Conservation (phyloP, 1,140 invertebrate genomes). For the Papilio glaucus region DNA sequence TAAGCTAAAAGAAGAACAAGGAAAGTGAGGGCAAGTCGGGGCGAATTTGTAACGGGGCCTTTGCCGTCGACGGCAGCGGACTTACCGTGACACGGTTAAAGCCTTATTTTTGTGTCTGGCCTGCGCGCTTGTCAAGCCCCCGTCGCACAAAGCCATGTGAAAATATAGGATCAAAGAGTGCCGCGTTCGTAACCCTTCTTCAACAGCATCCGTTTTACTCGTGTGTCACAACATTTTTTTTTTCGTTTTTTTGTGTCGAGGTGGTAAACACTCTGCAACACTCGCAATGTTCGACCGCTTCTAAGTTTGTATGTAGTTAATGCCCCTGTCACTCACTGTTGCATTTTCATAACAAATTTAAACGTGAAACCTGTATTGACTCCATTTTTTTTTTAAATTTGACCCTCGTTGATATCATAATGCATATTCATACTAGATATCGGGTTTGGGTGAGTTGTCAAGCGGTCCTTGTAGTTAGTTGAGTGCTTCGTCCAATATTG, state of each 20-base stretch:
- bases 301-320: slow-evolving; percentile 31
- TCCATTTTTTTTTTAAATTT: background rate
- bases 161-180: slow-evolving; percentile 81
- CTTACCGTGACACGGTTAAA: slow-evolving; percentile 81
- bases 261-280: slow-evolving; percentile 18
- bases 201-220: slow-evolving; percentile 51
- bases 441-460: no score
- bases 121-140: slow-evolving; percentile 76
- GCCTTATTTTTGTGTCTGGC: slow-evolving; percentile 82
- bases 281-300: slow-evolving; percentile 21
- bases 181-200: slow-evolving; percentile 59
- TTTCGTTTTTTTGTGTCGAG: background rate
- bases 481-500: no score
- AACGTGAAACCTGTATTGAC: slow-evolving; percentile 18
- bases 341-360: slow-evolving; percentile 27
- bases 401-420: background rate
- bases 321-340: slow-evolving; percentile 21
- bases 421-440: no score
- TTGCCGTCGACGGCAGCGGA: slow-evolving; percentile 78
- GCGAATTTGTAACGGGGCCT: slow-evolving; percentile 78
- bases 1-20: slow-evolving; percentile 47
- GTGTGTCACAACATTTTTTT: slow-evolving; percentile 43
- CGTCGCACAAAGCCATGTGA: slow-evolving; percentile 80
- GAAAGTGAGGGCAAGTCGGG: slow-evolving; percentile 66
- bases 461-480: no score